These are phyloP conservation scores for Ips nitidus DNA, from an alignment of 1,140 invertebrate species.

Conservation along the genomic window DNA sequence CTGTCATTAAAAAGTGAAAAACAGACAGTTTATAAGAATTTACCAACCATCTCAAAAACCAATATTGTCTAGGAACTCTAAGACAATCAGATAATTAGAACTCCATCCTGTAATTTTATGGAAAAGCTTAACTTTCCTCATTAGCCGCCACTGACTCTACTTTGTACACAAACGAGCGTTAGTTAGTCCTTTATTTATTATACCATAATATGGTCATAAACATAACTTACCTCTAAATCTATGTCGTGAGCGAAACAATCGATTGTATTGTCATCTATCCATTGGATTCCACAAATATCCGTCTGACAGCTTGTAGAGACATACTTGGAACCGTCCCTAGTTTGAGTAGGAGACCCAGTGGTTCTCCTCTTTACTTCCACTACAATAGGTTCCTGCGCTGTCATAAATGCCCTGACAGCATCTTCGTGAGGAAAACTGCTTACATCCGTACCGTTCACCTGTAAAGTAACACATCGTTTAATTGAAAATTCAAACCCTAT, in stretches of 20 bases:
- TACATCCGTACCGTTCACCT: conserved; percentile 75
- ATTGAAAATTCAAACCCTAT: background rate
- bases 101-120: too few species aligned
- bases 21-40: too few species aligned
- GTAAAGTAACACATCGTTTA: conserved; percentile 25
- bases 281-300: conserved; percentile 51
- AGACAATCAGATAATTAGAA: too few species aligned
- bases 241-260: conserved; percentile 66
- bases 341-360: conserved; percentile 45
- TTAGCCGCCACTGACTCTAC: too few species aligned
- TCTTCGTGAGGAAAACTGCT: conserved; percentile 69
- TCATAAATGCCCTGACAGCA: conserved; percentile 69
- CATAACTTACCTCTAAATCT: conserved; percentile 65
- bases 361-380: conserved; percentile 67
- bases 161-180: conserved; percentile 17
- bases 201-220: background rate
- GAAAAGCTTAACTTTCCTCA: too few species aligned
- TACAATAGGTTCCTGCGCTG: conserved; percentile 70
- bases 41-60: too few species aligned
- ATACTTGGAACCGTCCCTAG: conserved; percentile 40
- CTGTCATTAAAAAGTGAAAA: too few species aligned
- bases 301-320: conserved; percentile 58
- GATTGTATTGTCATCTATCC: conserved; percentile 54
- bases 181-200: too few species aligned
- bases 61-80: too few species aligned